These are phyloP conservation scores for Cinclus mexicanus DNA, from an alignment of 2,113 vertebrate species.

Conservation along the genomic window DNA sequence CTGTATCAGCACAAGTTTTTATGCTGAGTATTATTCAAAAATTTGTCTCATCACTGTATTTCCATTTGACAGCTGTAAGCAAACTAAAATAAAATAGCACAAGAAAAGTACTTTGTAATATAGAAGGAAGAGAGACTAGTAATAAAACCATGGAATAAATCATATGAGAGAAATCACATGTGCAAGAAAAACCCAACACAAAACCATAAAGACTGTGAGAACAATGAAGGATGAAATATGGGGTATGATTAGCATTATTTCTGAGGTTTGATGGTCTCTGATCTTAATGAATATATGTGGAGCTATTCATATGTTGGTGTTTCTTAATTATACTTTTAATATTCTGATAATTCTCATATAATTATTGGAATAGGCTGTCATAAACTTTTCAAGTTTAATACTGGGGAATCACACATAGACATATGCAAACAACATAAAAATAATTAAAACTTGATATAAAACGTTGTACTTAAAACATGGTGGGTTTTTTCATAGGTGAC, in stretches of 20 bases:
- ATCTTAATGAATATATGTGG: neutral
- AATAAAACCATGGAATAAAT: neutral
- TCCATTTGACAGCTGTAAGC: neutral
- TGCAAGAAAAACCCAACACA: neutral
- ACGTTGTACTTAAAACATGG: neutral
- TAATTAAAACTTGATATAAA: neutral
- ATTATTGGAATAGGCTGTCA: neutral
- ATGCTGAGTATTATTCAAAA: neutral
- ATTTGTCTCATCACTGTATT: neutral
- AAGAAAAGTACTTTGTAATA: neutral
- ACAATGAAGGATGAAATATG: neutral
- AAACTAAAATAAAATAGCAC: neutral
- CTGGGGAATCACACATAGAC: neutral
- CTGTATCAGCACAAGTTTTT: neutral
- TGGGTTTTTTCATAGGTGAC: neutral
- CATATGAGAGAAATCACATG: neutral
- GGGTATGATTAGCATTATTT: neutral
- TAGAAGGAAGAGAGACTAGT: neutral
- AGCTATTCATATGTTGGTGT: neutral
- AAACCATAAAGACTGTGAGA: neutral
- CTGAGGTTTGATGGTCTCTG: neutral
- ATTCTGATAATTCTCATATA: neutral
- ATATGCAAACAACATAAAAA: neutral
- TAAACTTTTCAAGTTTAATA: neutral
- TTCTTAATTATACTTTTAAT: neutral